Percentiles rank a stretch among this genome's conserved stretches.
These are phyloP conservation scores for Alcis repandata DNA, from an alignment of 2,888 invertebrate species.

Conservation along the genomic window DNA sequence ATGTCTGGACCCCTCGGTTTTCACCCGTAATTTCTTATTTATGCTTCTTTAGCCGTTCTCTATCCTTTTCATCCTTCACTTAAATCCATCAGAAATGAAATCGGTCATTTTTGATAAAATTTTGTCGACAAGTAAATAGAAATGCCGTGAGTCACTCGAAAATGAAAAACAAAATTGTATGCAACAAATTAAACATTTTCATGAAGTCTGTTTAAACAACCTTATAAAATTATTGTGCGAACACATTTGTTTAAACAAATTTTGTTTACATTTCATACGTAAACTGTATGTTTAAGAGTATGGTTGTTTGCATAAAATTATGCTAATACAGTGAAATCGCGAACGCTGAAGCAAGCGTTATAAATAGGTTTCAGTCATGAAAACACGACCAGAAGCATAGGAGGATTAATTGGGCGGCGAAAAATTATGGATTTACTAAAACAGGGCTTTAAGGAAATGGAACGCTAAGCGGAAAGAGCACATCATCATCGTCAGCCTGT, in stretches of 20 bases:
- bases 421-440: neutral
- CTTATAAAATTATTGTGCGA: too few species aligned
- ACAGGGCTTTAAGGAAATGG: too few species aligned
- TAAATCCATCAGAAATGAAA: too few species aligned
- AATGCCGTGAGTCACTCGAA: too few species aligned
- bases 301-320: constrained; percentile 53
- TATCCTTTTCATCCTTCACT: too few species aligned
- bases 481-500: too few species aligned
- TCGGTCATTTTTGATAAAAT: too few species aligned
- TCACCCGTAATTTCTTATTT: too few species aligned
- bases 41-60: too few species aligned
- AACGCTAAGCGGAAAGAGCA: too few species aligned
- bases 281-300: constrained; percentile 65
- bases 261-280: constrained; percentile 4
- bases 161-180: neutral
- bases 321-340: constrained; percentile 37
- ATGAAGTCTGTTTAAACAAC: neutral
- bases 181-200: neutral
- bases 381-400: neutral
- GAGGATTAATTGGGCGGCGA: constrained; percentile 2
- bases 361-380: constrained; percentile 37
- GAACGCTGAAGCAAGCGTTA: constrained; percentile 18
- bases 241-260: constrained; percentile 11
- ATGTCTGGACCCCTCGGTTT: too few species aligned
- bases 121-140: too few species aligned